A percentile compares a stretch with the other conserved stretches of the same genome.
Conservation (phyloP, 2,888 invertebrate genomes). For the Ichneumoninae sp. region DNA sequence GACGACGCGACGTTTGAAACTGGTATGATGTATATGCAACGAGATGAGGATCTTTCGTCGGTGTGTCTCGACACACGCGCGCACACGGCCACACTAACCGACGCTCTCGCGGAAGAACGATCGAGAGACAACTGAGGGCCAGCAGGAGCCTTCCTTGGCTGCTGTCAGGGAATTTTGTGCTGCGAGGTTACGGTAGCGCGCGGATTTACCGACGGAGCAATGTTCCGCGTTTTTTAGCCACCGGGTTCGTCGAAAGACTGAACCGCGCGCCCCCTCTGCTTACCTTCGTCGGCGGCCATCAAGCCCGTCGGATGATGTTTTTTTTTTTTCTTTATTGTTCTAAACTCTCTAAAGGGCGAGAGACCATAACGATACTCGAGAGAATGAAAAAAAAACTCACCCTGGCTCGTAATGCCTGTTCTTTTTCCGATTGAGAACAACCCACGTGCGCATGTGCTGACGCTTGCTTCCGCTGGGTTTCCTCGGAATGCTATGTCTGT, state of each 20-base stretch:
- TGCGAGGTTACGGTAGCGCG: slow-evolving; percentile 45
- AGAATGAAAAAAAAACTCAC: slow-evolving; percentile 62
- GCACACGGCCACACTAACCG: not conserved
- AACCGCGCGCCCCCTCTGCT: not conserved
- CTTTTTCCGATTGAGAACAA: slow-evolving; percentile 66
- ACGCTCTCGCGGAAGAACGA: slow-evolving; percentile 10
- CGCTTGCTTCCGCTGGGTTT: slow-evolving; percentile 68
- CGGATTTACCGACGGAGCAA: slow-evolving; percentile 53
- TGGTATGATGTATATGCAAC: not conserved
- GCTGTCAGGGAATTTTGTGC: slow-evolving; percentile 25
- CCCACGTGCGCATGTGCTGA: slow-evolving; percentile 69
- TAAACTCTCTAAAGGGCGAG: not conserved
- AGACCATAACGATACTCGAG: not conserved
- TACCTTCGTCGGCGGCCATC: not conserved
- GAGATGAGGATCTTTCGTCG: slow-evolving; percentile 6
- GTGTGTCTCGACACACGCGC: not conserved
- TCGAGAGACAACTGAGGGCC: slow-evolving; percentile 59
- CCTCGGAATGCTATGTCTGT: slow-evolving; percentile 61
- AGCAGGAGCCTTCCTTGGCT: slow-evolving; percentile 58
- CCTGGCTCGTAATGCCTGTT: slow-evolving; percentile 55
- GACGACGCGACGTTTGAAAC: not conserved
- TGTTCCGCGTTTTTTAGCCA: not conserved
- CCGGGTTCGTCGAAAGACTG: not conserved
- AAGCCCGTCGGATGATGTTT: not conserved
- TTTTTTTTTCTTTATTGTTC: slow-evolving; percentile 2